A percentile compares a stretch with the other conserved stretches of the same genome.
These are phyloP conservation scores for Mesocricetus auratus DNA, from an alignment of 2,113 vertebrate genomes.

Conservation along the genomic window DNA sequence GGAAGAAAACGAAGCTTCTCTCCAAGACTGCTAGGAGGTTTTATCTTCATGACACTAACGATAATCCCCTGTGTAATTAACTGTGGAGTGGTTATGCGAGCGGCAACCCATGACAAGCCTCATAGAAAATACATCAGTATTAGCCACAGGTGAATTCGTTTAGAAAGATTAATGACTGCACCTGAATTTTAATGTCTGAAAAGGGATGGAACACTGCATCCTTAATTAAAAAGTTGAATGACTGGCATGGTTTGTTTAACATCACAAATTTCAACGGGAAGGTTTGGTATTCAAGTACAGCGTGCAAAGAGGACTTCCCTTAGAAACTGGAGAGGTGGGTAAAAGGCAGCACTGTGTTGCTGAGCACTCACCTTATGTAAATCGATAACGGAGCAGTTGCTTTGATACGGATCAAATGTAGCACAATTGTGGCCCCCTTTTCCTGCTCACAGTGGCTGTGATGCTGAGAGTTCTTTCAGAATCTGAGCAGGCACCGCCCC, in stretches of 20 bases:
- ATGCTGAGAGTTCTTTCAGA: constrained; percentile 80
- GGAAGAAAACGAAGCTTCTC: constrained; percentile 70
- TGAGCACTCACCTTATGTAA: constrained; percentile 87
- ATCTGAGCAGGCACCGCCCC: constrained; percentile 57
- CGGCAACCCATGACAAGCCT: constrained; percentile 92
- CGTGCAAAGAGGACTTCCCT: constrained; percentile 85
- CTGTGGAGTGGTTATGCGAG: constrained; percentile 90
- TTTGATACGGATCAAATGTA: constrained; percentile 90
- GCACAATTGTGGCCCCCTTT: constrained; percentile 85
- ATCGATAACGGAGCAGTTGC: constrained; percentile 88
- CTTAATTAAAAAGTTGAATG: constrained; percentile 94
- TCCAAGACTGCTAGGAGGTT: constrained; percentile 87
- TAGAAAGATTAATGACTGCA: constrained; percentile 94
- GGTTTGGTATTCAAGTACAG: constrained; percentile 90
- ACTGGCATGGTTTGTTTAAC: constrained; percentile 93
- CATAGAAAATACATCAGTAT: constrained; percentile 94
- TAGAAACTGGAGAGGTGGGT: constrained; percentile 84
- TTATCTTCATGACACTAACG: constrained; percentile 91
- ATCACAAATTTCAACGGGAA: constrained; percentile 89
- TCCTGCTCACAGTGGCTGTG: constrained; percentile 85
- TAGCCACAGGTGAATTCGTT: constrained; percentile 95
- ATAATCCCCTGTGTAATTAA: constrained; percentile 94
- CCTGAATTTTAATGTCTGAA: constrained; percentile 93
- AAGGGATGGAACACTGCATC: constrained; percentile 92
- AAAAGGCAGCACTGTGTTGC: constrained; percentile 88